Evolutionary conservation across 2,113 vertebrate genomes (phyloP).

Genomic region (Strix uralensis): DNA sequence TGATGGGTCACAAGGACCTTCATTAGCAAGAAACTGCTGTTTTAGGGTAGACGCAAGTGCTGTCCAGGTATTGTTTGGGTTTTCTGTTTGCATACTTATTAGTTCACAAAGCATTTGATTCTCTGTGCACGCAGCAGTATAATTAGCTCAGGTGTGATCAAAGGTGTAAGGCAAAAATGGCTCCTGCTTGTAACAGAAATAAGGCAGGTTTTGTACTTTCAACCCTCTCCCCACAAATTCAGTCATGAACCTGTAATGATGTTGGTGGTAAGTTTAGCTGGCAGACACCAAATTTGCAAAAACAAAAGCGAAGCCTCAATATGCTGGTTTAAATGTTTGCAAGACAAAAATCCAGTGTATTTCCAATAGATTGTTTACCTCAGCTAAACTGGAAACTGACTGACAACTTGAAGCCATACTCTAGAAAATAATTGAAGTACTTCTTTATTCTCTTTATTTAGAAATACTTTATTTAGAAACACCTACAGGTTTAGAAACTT

Average conservation of each 20-base stretch:
- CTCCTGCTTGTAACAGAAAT: not conserved
- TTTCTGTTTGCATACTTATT: not conserved
- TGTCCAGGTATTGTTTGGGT: not conserved
- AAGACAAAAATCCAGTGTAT: not conserved
- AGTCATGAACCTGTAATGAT: not conserved
- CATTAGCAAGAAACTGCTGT: not conserved
- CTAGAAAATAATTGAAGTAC: not conserved
- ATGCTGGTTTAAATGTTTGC: not conserved
- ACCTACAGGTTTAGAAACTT: not conserved
- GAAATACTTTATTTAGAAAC: slow-evolving; percentile 1
- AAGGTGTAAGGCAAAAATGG: not conserved
- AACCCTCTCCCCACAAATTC: not conserved
- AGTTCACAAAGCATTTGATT: not conserved
- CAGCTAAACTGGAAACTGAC: not conserved
- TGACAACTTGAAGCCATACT: not conserved
- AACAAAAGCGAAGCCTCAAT: not conserved
- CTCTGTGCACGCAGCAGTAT: not conserved
- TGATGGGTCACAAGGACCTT: not conserved
- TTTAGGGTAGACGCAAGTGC: not conserved
- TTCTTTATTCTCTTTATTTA: slow-evolving; percentile 3
- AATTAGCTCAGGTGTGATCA: not conserved
- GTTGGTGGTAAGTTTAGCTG: not conserved
- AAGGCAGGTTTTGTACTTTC: not conserved
- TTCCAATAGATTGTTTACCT: not conserved
- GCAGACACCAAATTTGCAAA: not conserved